Evolutionary conservation across 2,888 invertebrate species (phyloP).

Genomic region (Catocala sponsa): DNA sequence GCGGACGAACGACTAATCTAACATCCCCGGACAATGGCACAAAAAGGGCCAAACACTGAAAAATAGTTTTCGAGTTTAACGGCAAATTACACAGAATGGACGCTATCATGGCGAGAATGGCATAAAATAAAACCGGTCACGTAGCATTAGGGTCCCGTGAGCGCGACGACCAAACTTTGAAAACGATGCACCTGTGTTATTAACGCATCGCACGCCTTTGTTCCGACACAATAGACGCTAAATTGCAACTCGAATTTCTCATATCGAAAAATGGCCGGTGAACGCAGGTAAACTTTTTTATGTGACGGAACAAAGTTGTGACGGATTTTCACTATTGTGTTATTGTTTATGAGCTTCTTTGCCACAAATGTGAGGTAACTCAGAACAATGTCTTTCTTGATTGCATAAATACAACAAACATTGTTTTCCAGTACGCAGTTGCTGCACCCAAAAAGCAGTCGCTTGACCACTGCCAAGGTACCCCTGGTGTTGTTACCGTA

Average conservation of each 20-base stretch:
- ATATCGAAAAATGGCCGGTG: conserved; percentile 68
- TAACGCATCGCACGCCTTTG: conserved; percentile 83
- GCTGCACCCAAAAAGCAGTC: too few species aligned
- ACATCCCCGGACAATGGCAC: conserved; percentile 70
- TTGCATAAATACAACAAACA: not conserved
- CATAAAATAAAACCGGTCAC: conserved; percentile 83
- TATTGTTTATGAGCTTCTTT: conserved; percentile 22
- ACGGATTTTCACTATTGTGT: conserved; percentile 52
- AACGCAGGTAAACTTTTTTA: conserved; percentile 74
- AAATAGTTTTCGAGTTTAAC: conserved; percentile 81
- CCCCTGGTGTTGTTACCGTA: too few species aligned
- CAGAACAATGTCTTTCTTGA: conserved; percentile 8
- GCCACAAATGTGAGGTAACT: conserved; percentile 10
- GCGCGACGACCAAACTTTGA: conserved; percentile 66
- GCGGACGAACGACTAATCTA: conserved; percentile 73
- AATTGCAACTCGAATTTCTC: conserved; percentile 85
- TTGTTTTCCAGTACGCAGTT: too few species aligned
- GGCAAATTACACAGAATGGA: conserved; percentile 81
- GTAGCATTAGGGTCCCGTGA: conserved; percentile 64
- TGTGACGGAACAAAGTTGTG: conserved; percentile 53
- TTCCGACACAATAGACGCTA: conserved; percentile 83
- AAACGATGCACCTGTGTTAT: conserved; percentile 86
- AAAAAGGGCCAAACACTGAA: conserved; percentile 77
- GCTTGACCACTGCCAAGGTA: too few species aligned
- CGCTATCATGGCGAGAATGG: conserved; percentile 78